These are phyloP conservation scores for Arge pagana DNA, from an alignment of 2,888 invertebrate species.

Conservation along the genomic window DNA sequence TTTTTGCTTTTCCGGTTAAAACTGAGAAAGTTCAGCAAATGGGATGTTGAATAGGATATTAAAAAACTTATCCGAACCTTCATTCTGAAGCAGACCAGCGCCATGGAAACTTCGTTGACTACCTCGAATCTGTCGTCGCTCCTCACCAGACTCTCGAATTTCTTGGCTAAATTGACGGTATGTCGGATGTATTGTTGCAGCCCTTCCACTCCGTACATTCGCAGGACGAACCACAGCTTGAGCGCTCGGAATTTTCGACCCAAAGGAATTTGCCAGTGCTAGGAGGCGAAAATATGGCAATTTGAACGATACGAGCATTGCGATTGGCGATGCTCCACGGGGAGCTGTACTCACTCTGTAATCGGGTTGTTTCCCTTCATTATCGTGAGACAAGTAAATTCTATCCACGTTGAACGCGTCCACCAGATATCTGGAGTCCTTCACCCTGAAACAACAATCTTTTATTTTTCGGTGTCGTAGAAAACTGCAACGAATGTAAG, in stretches of 20 bases:
- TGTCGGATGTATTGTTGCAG: constrained; percentile 77
- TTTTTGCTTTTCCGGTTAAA: too few relatives aligned
- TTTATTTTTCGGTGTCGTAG: background rate
- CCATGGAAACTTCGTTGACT: constrained; percentile 73
- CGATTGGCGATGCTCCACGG: too few relatives aligned
- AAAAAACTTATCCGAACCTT: constrained; percentile 62
- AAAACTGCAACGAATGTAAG: too few relatives aligned
- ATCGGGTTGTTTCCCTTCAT: constrained; percentile 67
- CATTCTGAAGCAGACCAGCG: constrained; percentile 87
- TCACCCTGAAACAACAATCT: constrained; percentile 64
- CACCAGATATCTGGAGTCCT: constrained; percentile 77
- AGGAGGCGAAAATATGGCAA: constrained; percentile 60
- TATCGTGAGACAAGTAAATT: constrained; percentile 80
- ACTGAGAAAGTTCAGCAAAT: too few relatives aligned
- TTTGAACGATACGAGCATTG: too few relatives aligned
- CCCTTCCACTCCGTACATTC: constrained; percentile 80
- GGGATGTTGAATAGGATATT: background rate
- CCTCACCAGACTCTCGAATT: constrained; percentile 74
- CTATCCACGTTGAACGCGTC: constrained; percentile 91
- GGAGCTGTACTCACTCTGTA: constrained; percentile 63
- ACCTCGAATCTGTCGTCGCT: constrained; percentile 81
- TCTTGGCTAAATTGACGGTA: constrained; percentile 75
- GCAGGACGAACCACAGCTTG: constrained; percentile 90
- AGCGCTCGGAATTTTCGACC: constrained; percentile 87
- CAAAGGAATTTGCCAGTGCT: constrained; percentile 87